Evolutionary conservation across 2,113 vertebrate genomes (phyloP).

Genomic region (Ceyx margarethae): DNA sequence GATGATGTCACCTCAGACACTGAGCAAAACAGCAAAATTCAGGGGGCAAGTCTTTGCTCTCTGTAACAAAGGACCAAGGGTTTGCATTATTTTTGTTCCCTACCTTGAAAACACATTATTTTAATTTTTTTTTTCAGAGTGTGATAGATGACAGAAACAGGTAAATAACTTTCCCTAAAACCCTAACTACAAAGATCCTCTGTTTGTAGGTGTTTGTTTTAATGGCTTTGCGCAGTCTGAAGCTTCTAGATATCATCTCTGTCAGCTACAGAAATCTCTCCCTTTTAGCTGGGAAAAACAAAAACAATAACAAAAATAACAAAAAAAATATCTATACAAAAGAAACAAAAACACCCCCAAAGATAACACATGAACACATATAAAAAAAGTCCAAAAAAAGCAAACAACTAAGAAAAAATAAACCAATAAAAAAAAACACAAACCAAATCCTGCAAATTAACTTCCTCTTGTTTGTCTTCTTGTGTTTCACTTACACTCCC

Average conservation of each 20-base stretch:
- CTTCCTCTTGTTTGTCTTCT: conserved; percentile 34
- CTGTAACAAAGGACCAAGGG: neutral
- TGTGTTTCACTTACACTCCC: neutral
- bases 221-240: neutral
- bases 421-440: neutral
- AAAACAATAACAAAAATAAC: neutral
- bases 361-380: neutral
- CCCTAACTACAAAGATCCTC: neutral
- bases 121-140: neutral
- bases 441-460: neutral
- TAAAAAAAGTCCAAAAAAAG: no score
- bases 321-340: no score
- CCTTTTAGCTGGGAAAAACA: neutral
- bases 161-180: neutral
- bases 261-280: neutral
- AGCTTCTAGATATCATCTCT: neutral
- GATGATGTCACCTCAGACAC: neutral
- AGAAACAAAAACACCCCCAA: neutral
- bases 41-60: fast-evolving
- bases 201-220: conserved; percentile 19
- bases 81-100: neutral
- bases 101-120: neutral
- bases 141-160: neutral
- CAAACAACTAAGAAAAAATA: no score
- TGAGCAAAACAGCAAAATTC: neutral